Evolutionary conservation across 2,888 invertebrate species (phyloP).

Genomic region (Saturnia pavonia): DNA sequence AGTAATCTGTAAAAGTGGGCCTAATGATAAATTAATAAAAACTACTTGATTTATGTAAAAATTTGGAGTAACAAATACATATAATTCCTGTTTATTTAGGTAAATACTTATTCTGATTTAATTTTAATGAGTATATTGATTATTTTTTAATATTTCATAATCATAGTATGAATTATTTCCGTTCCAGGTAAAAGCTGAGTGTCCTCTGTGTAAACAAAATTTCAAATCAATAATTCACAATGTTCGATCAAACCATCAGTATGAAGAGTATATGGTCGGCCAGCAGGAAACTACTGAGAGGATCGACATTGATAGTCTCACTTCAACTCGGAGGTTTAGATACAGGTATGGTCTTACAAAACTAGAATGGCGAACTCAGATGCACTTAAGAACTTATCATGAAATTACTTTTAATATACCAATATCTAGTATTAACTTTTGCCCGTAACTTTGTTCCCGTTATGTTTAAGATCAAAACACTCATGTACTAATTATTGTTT

Average conservation of each 20-base stretch:
- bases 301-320: constrained; percentile 58
- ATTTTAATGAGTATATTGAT: no score
- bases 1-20: neutral
- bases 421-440: no score
- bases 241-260: constrained; percentile 92
- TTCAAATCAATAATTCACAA: constrained; percentile 96
- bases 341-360: constrained; percentile 57
- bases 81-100: no score
- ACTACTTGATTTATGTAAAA: neutral
- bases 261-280: constrained; percentile 89
- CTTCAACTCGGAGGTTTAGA: constrained; percentile 68
- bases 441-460: no score
- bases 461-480: no score
- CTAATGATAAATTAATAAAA: neutral
- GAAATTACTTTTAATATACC: no score
- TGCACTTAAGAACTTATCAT: no score
- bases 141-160: neutral
- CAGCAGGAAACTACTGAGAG: constrained; percentile 55
- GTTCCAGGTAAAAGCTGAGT: constrained; percentile 92
- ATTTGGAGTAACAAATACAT: neutral
- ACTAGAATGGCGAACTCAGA: no score
- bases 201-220: constrained; percentile 95
- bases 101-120: no score
- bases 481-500: no score
- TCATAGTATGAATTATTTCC: constrained; percentile 19